phyloP scores from a whole-genome alignment of 2,888 invertebrate species.

The Cosmorhoe ocellata region DNA sequence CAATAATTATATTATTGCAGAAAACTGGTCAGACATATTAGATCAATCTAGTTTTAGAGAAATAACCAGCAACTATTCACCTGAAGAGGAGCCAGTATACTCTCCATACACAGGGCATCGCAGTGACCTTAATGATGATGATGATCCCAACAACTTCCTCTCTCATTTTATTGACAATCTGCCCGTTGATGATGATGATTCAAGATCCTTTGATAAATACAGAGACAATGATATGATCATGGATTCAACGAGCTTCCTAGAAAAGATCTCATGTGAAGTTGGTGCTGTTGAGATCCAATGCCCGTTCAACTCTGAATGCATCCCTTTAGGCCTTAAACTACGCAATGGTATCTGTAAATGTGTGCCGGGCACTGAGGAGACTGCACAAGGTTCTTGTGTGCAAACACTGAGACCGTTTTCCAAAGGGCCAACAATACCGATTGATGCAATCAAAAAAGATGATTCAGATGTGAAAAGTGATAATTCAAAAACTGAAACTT shows the following conservation, averaged over 20 bases:
- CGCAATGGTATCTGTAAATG: slow-evolving; percentile 89
- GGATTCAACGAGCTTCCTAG: slow-evolving; percentile 75
- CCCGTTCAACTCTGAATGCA: slow-evolving; percentile 87
- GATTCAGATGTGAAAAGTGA: slow-evolving; percentile 53
- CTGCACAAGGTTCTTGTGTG: slow-evolving; percentile 64
- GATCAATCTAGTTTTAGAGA: slow-evolving; percentile 72
- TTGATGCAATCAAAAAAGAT: slow-evolving; percentile 63
- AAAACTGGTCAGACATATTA: slow-evolving; percentile 77
- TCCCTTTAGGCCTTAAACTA: slow-evolving; percentile 76
- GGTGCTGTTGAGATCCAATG: slow-evolving; percentile 79
- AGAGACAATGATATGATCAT: slow-evolving; percentile 72
- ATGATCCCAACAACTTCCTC: slow-evolving; percentile 64
- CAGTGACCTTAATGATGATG: slow-evolving; percentile 62
- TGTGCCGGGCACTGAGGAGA: slow-evolving; percentile 82
- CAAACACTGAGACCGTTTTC: slow-evolving; percentile 61
- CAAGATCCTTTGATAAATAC: slow-evolving; percentile 63
- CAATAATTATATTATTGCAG: too few species aligned
- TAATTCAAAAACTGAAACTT: slow-evolving; percentile 56
- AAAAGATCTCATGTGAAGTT: slow-evolving; percentile 83
- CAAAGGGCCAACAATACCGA: slow-evolving; percentile 64
- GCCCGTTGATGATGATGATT: slow-evolving; percentile 67
- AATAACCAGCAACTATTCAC: slow-evolving; percentile 61
- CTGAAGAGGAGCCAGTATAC: slow-evolving; percentile 70
- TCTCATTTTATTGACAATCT: slow-evolving; percentile 68
- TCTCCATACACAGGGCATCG: slow-evolving; percentile 59